These are phyloP conservation scores for Benthosema pterotum DNA, from an alignment of 2,797 vertebrate genomes.

Conservation along the genomic window DNA sequence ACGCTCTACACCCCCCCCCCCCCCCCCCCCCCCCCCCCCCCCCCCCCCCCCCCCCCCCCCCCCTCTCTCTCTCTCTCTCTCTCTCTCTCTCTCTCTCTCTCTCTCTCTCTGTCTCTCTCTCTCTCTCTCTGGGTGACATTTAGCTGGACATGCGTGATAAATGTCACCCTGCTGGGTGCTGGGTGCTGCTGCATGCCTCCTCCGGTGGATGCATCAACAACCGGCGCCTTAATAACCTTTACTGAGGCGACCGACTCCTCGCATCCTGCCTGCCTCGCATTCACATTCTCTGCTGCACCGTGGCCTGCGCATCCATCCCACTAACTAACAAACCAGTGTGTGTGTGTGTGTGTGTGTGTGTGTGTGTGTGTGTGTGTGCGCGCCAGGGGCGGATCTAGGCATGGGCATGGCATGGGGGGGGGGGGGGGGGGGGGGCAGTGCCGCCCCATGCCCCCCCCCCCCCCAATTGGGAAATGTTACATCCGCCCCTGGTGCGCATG, in stretches of 20 bases:
- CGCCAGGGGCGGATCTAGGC: no score
- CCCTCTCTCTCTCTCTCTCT: conserved; percentile 56
- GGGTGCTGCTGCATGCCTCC: conserved; percentile 66
- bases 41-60: no score
- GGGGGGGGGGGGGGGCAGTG: no score
- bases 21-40: no score
- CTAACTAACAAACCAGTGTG: conserved; percentile 73
- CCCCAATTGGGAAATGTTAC: no score
- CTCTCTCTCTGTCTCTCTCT: no score
- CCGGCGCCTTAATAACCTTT: conserved; percentile 86
- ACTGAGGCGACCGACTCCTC: no score
- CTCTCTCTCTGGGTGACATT: conserved; percentile 84
- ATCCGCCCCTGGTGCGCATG: no score
- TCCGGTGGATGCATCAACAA: conserved; percentile 83
- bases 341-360: conserved; percentile 16
- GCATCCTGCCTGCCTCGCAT: conserved; percentile 82
- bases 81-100: conserved; percentile 32
- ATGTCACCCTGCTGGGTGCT: conserved; percentile 82
- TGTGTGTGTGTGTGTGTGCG: conserved; percentile 23
- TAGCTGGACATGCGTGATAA: conserved; percentile 86
- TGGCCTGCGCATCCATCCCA: conserved; percentile 59
- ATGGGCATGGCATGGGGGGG: no score
- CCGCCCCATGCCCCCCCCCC: no score
- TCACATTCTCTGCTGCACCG: conserved; percentile 75
- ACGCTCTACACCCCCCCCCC: no score